Evolutionary conservation across 2,888 invertebrate genomes (phyloP), one percentile per base, ranked within the genome.

Genomic region (Oegoconia quadripuncta): DNA sequence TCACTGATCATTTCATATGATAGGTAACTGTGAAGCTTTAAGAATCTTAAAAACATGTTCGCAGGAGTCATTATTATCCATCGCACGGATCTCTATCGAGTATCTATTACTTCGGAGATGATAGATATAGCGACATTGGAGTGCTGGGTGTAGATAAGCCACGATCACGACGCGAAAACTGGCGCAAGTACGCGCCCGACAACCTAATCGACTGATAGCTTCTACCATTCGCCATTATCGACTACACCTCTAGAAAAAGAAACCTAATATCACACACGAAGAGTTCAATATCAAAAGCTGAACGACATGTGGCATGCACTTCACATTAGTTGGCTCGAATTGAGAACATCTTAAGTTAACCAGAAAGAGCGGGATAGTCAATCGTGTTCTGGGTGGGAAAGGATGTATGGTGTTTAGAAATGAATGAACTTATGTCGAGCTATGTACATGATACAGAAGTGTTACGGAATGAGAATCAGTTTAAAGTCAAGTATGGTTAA

Each of bases 121-220:
- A 63, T 63, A 64, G 70, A 62, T 62, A 52, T 37, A 41, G 52
- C 48, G 3, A 27, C 17, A 16, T 34, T 34, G 25, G 48, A 49
- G 46, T 40, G 45, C 50, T 49, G 48, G 52, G 59, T 50, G 46
- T 46, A 71, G 82, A 83, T 83, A 82, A 79, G 64, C 60, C 77
- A 77, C 74, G 75, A 48, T 60, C 77, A 77, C 74, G 75, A 48
- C 44, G 62, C 55, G 64, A 61, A 70, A 75, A 71, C 65, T 71
- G 63, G 73, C 57, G 56, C 72, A 71, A 72, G 70, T 71, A 62
- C 67, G 64, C 53, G 55, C 32, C 42, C 11, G 31, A 66, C 68
- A 58, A 70, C 58, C 67, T 68, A 74, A 77, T 77, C 71, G 72
- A 66, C 60, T 48, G 46, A 47, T 52, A 52, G 64, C 66, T 56